phyloP scores from a whole-genome alignment of 2,797 vertebrate species.

The Coregonus ussuriensis region DNA sequence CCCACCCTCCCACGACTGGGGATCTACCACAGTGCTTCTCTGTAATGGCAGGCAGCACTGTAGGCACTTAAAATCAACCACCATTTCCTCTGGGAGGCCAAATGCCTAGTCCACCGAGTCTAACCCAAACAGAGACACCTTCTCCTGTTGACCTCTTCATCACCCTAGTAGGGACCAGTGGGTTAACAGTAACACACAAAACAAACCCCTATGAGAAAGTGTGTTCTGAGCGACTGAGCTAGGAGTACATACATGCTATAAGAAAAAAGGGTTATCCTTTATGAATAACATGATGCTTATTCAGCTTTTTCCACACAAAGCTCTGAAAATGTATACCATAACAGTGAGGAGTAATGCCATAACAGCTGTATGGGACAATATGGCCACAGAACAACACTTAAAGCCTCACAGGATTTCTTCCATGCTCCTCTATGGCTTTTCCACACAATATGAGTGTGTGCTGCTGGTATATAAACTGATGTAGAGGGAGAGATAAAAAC shows the following conservation, averaged over 20 bases:
- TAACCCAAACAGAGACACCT: background rate
- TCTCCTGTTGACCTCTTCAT: constrained; percentile 9
- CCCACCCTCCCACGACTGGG: background rate
- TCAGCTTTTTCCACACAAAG: background rate
- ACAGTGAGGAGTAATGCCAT: background rate
- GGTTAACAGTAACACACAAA: background rate
- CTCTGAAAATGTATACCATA: background rate
- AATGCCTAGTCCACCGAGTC: background rate
- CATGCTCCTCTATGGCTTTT: background rate
- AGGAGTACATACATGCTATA: background rate
- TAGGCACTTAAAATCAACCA: constrained; percentile 33
- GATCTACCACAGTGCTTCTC: constrained; percentile 15
- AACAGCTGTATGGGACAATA: constrained; percentile 5
- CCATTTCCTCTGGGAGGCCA: constrained; percentile 13
- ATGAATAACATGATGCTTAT: background rate
- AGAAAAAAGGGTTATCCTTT: background rate
- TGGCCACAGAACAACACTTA: background rate
- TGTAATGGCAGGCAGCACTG: background rate
- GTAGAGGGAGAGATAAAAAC: constrained; percentile 8
- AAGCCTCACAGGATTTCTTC: constrained; percentile 7
- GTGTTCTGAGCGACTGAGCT: background rate
- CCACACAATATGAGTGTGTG: constrained; percentile 11
- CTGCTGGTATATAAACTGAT: constrained; percentile 12
- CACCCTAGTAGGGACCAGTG: background rate
- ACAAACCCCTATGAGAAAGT: background rate